These are phyloP conservation scores for Tenebrio molitor DNA, from an alignment of 1,140 invertebrate species.

Conservation along the genomic window DNA sequence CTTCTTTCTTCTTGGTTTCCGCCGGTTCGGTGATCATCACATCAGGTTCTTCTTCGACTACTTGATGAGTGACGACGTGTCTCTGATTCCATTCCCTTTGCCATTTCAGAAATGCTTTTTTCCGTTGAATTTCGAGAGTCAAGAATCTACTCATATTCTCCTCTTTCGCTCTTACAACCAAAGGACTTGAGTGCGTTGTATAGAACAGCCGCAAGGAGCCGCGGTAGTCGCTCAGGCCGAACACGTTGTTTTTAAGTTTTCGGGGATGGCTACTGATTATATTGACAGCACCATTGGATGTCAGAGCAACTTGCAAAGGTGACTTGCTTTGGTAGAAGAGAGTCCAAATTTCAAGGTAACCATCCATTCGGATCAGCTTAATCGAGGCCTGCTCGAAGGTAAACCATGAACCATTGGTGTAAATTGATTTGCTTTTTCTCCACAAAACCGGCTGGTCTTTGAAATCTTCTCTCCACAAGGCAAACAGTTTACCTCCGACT, in stretches of 20 bases:
- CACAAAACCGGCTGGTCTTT: slow-evolving; percentile 69
- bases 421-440: slow-evolving; percentile 67
- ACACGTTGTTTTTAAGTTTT: slow-evolving; percentile 10
- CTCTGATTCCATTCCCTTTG: slow-evolving; percentile 55
- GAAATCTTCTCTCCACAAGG: slow-evolving; percentile 71
- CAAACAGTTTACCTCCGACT: slow-evolving; percentile 72
- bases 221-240: slow-evolving; percentile 33
- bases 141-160: slow-evolving; percentile 11
- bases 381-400: slow-evolving; percentile 56
- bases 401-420: slow-evolving; percentile 71
- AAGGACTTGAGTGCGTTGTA: not conserved
- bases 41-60: slow-evolving; percentile 29
- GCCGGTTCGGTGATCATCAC: slow-evolving; percentile 41
- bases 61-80: slow-evolving; percentile 48
- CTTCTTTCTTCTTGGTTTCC: not conserved
- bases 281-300: slow-evolving; percentile 58
- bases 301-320: slow-evolving; percentile 60
- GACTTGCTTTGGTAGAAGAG: slow-evolving; percentile 64
- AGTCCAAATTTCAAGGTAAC: slow-evolving; percentile 73
- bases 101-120: slow-evolving; percentile 59
- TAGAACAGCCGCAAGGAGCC: slow-evolving; percentile 23
- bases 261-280: slow-evolving; percentile 51
- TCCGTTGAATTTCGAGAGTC: slow-evolving; percentile 55
- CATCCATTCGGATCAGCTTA: slow-evolving; percentile 69
- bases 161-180: slow-evolving; percentile 23